These are phyloP conservation scores for Drosophila yooni DNA, from an alignment of 2,888 invertebrate species.

Conservation along the genomic window DNA sequence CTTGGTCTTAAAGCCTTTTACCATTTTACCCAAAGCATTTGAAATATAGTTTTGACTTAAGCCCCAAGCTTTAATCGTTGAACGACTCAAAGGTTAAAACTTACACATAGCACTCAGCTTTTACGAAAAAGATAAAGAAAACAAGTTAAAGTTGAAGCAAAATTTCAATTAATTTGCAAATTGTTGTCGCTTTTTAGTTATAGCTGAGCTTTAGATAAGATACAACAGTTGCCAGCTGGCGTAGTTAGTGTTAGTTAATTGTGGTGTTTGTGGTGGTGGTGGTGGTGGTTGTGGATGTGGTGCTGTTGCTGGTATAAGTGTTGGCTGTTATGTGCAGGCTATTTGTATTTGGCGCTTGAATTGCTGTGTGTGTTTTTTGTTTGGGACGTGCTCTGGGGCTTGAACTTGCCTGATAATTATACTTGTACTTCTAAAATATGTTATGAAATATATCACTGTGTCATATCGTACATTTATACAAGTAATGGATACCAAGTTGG, in stretches of 20 bases:
- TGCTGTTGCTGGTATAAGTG: conserved; percentile 8
- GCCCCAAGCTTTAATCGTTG: conserved; percentile 82
- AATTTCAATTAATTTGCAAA: conserved; percentile 63
- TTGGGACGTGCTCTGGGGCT: conserved; percentile 80
- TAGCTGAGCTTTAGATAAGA: conserved; percentile 70
- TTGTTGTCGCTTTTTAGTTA: conserved; percentile 76
- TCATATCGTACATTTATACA: conserved; percentile 85
- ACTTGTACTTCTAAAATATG: conserved; percentile 65
- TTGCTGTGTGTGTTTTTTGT: conserved; percentile 42
- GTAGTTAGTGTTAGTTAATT: conserved; percentile 57
- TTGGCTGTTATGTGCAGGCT: conserved; percentile 23
- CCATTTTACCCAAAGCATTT: conserved; percentile 32
- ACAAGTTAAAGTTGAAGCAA: conserved; percentile 5
- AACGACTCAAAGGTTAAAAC: conserved; percentile 74
- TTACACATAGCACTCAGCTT: conserved; percentile 28
- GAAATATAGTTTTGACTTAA: conserved; percentile 34
- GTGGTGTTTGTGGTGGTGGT: conserved; percentile 35
- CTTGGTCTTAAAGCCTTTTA: conserved; percentile 25
- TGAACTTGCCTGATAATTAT: conserved; percentile 80
- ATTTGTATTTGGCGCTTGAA: conserved; percentile 22
- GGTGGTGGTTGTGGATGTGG: conserved; percentile 8
- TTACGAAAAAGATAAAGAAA: conserved; percentile 22
- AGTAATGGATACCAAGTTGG: conserved; percentile 53
- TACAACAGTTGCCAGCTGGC: conserved; percentile 47
- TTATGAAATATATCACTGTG: conserved; percentile 82